Evolutionary conservation across 2,888 invertebrate genomes (phyloP).

Genomic region (Cryptus armator): DNA sequence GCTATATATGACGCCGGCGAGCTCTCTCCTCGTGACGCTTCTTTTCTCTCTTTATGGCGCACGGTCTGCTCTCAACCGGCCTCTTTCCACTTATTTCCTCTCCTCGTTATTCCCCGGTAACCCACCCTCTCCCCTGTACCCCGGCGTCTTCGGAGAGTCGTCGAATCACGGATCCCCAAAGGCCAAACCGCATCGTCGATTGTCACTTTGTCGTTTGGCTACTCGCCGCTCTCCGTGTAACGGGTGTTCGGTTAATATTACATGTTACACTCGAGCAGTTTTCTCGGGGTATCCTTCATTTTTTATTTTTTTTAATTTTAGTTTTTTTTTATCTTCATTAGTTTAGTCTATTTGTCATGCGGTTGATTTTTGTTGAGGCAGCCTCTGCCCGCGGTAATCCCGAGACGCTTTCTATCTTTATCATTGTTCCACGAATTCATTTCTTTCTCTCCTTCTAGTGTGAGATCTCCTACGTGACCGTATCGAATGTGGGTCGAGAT

Average conservation of each 20-base stretch:
- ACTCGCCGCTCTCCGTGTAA: conserved; percentile 59
- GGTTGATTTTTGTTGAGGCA: not conserved
- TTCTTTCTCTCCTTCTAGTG: conserved; percentile 19
- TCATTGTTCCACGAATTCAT: conserved; percentile 1
- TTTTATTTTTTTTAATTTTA: not conserved
- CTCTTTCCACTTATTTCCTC: conserved; percentile 33
- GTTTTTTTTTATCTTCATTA: not conserved
- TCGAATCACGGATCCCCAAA: conserved; percentile 70
- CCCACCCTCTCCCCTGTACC: not conserved
- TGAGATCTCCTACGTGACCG: conserved; percentile 64
- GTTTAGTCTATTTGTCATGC: not conserved
- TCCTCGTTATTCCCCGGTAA: conserved; percentile 21
- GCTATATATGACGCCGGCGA: conserved; percentile 1
- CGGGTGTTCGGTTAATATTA: conserved; percentile 62
- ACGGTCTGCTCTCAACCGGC: conserved; percentile 15
- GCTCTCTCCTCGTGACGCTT: conserved; percentile 14
- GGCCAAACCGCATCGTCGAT: conserved; percentile 72
- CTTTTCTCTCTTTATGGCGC: conserved; percentile 28
- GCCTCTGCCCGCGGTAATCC: not conserved
- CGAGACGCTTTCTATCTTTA: conserved; percentile 1
- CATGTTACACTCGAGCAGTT: not conserved
- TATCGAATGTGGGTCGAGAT: conserved; percentile 68
- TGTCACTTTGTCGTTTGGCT: conserved; percentile 76
- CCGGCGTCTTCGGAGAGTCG: conserved; percentile 66
- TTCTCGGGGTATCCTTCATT: not conserved